Evolutionary conservation across 1,140 invertebrate species (phyloP).

Genomic region (Zaprionus tsacasi): DNA sequence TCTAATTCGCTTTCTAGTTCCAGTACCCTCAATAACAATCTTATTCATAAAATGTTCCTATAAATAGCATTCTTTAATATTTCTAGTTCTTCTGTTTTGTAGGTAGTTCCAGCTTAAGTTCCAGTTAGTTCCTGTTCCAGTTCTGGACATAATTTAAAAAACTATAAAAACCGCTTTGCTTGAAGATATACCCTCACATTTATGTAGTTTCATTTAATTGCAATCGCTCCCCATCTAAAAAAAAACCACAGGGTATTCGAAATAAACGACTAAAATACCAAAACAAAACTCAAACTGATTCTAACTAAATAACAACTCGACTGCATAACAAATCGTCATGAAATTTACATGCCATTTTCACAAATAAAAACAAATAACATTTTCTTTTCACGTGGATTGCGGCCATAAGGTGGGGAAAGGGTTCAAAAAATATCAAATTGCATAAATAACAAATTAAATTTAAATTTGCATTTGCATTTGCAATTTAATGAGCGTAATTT

Average conservation of each 20-base stretch:
- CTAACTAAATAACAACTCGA: constrained; percentile 50
- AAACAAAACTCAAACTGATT: constrained; percentile 21
- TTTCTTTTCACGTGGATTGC: constrained; percentile 9
- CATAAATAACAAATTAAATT: constrained; percentile 82
- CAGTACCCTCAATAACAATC: no score
- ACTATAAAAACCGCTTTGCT: neutral
- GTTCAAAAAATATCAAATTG: constrained; percentile 74
- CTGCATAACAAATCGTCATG: constrained; percentile 73
- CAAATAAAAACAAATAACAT: constrained; percentile 69
- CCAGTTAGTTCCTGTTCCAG: neutral
- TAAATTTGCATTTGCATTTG: constrained; percentile 68
- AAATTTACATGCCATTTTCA: constrained; percentile 73
- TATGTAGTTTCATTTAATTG: neutral
- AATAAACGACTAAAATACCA: constrained; percentile 12
- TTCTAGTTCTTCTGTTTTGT: neutral
- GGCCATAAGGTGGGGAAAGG: neutral
- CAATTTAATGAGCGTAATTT: constrained; percentile 76
- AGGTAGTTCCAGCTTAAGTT: neutral
- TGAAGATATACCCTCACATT: neutral
- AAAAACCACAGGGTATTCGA: constrained; percentile 17
- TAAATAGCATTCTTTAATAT: no score
- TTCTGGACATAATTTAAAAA: neutral
- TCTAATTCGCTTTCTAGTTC: neutral
- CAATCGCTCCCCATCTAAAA: no score
- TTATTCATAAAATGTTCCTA: no score